Conservation (phyloP, 2,113 vertebrate genomes). For the Anseranas semipalmata region DNA sequence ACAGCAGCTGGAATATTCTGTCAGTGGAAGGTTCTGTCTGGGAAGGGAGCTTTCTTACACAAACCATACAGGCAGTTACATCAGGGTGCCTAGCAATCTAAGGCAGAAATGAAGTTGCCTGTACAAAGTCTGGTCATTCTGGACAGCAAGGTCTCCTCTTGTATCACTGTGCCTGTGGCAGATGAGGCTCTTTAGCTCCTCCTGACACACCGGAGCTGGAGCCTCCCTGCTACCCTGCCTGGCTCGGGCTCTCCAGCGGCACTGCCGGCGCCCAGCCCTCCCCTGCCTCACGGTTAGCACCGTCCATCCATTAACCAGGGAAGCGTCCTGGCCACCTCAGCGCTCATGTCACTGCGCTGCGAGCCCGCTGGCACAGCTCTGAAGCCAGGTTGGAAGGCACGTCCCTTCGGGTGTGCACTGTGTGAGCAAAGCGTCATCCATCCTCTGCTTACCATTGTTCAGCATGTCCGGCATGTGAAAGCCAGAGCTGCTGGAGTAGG, state of each 20-base stretch:
- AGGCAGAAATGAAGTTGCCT: neutral
- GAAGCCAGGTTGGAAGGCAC: neutral
- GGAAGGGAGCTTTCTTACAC: neutral
- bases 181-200: neutral
- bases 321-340: neutral
- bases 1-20: neutral
- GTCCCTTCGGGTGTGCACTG: neutral
- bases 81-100: neutral
- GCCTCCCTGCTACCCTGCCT: neutral
- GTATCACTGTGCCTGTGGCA: neutral
- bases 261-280: neutral
- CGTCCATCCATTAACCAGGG: neutral
- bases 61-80: neutral
- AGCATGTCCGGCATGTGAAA: slow-evolving; percentile 17
- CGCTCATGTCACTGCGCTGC: neutral
- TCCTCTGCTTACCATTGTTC: neutral
- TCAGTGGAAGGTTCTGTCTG: neutral
- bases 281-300: neutral
- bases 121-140: neutral
- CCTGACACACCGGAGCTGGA: neutral
- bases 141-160: neutral
- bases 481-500: neutral
- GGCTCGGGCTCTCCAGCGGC: neutral
- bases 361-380: neutral
- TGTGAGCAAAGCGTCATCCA: neutral